phyloP scores from a whole-genome alignment of 2,888 invertebrate species.

The Nemoura dubitans region DNA sequence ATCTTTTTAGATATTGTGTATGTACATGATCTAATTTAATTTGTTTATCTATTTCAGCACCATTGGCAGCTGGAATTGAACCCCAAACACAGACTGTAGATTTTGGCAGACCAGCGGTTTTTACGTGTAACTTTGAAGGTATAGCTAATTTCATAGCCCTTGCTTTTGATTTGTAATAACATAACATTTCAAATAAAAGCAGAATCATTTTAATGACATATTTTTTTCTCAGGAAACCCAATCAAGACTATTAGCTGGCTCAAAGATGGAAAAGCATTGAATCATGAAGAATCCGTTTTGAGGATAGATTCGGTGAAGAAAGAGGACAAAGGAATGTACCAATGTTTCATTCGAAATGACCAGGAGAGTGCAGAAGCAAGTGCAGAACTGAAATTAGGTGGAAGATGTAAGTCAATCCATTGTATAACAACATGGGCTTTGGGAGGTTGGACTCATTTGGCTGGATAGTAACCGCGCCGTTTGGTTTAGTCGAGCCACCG shows the following conservation, averaged over 20 bases:
- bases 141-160: not conserved
- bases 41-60: constrained; percentile 70
- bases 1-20: not conserved
- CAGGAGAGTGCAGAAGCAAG: constrained; percentile 93
- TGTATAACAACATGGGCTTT: too few species aligned
- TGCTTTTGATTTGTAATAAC: not conserved
- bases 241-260: constrained; percentile 92
- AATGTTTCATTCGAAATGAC: constrained; percentile 92
- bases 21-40: not conserved
- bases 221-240: constrained; percentile 68
- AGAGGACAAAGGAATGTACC: constrained; percentile 97
- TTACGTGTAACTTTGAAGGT: constrained; percentile 89
- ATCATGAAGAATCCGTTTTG: constrained; percentile 81
- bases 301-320: constrained; percentile 91
- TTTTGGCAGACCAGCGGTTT: constrained; percentile 90
- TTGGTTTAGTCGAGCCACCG: constrained; percentile 80
- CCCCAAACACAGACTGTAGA: constrained; percentile 92
- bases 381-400: constrained; percentile 91
- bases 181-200: not conserved
- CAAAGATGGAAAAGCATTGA: constrained; percentile 89
- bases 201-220: not conserved
- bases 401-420: constrained; percentile 74
- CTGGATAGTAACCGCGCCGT: not conserved
- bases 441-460: too few species aligned
- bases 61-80: constrained; percentile 86